Conservation (phyloP, 2,888 invertebrate species). For the Erebia aethiops region DNA sequence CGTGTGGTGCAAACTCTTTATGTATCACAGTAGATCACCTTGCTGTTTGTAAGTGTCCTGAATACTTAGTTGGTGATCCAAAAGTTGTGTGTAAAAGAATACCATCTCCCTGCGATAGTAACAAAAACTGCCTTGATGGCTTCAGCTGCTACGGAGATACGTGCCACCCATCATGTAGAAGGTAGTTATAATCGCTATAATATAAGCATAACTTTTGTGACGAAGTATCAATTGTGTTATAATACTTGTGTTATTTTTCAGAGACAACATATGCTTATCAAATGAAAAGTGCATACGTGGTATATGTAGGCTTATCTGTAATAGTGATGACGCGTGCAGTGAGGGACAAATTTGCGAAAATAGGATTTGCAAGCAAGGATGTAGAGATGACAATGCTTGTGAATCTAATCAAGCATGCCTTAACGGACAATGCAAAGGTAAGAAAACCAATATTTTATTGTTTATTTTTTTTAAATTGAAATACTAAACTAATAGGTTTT, state of each 20-base stretch:
- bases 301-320: slow-evolving; percentile 92
- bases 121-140: slow-evolving; percentile 87
- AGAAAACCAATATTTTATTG: slow-evolving; percentile 21
- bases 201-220: background rate
- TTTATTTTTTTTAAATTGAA: background rate
- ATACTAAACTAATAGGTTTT: too few species aligned
- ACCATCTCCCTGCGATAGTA: slow-evolving; percentile 84
- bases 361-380: slow-evolving; percentile 92
- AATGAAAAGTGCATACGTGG: slow-evolving; percentile 94
- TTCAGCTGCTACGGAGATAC: slow-evolving; percentile 90
- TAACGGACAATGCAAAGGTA: slow-evolving; percentile 91
- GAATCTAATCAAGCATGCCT: slow-evolving; percentile 89
- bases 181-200: slow-evolving; percentile 67
- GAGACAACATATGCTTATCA: slow-evolving; percentile 91
- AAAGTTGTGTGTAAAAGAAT: slow-evolving; percentile 88
- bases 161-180: slow-evolving; percentile 90
- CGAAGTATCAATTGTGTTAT: slow-evolving; percentile 10
- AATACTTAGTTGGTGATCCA: slow-evolving; percentile 89
- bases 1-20: slow-evolving; percentile 92
- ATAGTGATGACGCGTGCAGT: slow-evolving; percentile 91
- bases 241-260: slow-evolving; percentile 60
- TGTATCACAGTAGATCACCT: slow-evolving; percentile 88
- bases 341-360: slow-evolving; percentile 93
- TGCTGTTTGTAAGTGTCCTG: slow-evolving; percentile 89
- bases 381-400: slow-evolving; percentile 92